A percentile compares a stretch with the other conserved stretches of the same genome.
Conservation (phyloP, 2,888 invertebrate genomes). For the Galerucella nymphaeae region DNA sequence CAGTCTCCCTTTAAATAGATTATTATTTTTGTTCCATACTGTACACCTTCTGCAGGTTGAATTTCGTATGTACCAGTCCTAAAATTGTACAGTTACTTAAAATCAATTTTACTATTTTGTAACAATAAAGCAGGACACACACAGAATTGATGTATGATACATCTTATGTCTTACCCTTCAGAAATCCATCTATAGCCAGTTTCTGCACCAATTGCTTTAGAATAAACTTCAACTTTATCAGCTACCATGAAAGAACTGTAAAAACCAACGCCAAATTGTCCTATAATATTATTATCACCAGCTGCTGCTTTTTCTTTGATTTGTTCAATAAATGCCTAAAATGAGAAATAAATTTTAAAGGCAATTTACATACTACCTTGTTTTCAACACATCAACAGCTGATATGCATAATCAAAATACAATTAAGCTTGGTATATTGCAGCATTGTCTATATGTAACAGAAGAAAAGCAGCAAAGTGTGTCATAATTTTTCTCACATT, state of each 20-base stretch:
- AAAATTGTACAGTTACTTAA: slow-evolving; percentile 46
- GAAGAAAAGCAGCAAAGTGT: too few species aligned
- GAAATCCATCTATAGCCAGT: slow-evolving; percentile 89
- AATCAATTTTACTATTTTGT: background rate
- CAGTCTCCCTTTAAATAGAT: slow-evolving; percentile 89
- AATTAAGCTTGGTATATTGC: too few species aligned
- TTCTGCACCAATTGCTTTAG: slow-evolving; percentile 76
- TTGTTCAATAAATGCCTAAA: slow-evolving; percentile 85
- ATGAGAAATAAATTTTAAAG: slow-evolving; percentile 30
- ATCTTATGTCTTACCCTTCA: slow-evolving; percentile 76
- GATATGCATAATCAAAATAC: background rate
- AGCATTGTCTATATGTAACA: too few species aligned
- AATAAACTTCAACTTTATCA: slow-evolving; percentile 92
- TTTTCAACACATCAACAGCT: background rate
- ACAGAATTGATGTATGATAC: too few species aligned
- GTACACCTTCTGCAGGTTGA: slow-evolving; percentile 84
- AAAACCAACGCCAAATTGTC: slow-evolving; percentile 98
- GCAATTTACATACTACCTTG: too few species aligned
- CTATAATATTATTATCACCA: slow-evolving; percentile 83
- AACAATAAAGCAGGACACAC: too few species aligned
- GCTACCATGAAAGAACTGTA: slow-evolving; percentile 99
- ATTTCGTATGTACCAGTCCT: slow-evolving; percentile 91
- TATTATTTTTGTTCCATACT: slow-evolving; percentile 92
- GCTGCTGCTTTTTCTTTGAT: slow-evolving; percentile 74
- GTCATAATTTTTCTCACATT: too few species aligned